phyloP scores from a whole-genome alignment of 2,113 vertebrate species.

The Ariopsis seemanni region DNA sequence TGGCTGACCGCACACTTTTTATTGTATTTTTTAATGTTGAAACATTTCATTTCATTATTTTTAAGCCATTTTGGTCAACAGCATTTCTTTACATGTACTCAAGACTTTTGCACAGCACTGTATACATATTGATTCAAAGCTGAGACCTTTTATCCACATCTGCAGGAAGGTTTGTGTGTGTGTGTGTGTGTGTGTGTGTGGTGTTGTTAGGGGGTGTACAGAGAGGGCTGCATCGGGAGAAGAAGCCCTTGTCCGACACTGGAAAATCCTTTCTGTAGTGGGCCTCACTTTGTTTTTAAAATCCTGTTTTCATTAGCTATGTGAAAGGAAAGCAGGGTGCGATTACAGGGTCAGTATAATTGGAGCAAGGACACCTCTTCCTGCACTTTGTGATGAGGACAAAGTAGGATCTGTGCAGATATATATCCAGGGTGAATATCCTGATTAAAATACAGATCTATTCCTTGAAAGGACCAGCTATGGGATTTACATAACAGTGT shows the following conservation, averaged over 20 bases:
- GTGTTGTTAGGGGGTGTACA: not conserved
- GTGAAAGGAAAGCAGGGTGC: not conserved
- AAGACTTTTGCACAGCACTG: no score
- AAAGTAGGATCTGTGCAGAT: conserved; percentile 24
- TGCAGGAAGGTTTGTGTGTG: no score
- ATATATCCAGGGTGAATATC: conserved; percentile 19
- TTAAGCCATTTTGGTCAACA: no score
- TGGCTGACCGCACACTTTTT: no score
- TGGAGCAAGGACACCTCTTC: conserved; percentile 5
- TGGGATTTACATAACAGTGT: not conserved
- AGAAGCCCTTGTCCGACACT: conserved; percentile 35
- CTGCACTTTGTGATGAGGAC: conserved; percentile 21
- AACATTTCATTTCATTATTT: no score
- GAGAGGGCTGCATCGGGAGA: conserved; percentile 2
- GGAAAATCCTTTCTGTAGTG: not conserved
- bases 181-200: no score
- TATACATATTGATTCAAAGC: not conserved
- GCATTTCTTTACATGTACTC: no score
- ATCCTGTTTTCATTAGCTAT: conserved; percentile 24
- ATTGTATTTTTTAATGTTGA: no score
- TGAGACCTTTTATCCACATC: not conserved
- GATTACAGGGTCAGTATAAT: conserved; percentile 35
- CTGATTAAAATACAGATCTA: conserved; percentile 22
- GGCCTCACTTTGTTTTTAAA: conserved; percentile 8
- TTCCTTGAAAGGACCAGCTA: conserved; percentile 4